These are phyloP conservation scores for Phoeniculus purpureus DNA, from an alignment of 2,797 vertebrate species.

Conservation along the genomic window DNA sequence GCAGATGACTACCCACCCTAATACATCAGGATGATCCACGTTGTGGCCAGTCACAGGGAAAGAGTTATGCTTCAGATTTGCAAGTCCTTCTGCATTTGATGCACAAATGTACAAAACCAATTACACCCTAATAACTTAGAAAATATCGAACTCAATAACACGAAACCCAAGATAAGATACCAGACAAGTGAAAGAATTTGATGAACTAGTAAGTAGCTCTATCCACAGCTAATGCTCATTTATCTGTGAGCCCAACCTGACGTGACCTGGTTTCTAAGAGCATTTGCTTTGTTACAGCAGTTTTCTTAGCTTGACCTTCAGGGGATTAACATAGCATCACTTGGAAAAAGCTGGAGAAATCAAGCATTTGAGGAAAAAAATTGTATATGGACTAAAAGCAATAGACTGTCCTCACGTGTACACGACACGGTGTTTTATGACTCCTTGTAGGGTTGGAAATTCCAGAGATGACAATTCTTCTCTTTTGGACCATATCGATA, in stretches of 20 bases:
- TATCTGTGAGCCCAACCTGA: background rate
- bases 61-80: background rate
- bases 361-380: background rate
- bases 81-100: background rate
- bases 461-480: background rate
- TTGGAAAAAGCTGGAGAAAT: background rate
- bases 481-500: background rate
- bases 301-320: slow-evolving; percentile 18
- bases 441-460: background rate
- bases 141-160: background rate
- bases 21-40: slow-evolving; percentile 12
- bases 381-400: background rate
- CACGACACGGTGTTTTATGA: background rate
- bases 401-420: background rate
- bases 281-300: background rate
- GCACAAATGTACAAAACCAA: slow-evolving; percentile 40
- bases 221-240: background rate
- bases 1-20: slow-evolving; percentile 13
- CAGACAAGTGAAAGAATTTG: background rate
- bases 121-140: slow-evolving; percentile 13
- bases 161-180: background rate
- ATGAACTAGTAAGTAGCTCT: background rate
- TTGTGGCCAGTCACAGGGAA: background rate
- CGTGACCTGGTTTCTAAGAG: background rate
- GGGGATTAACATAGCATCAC: background rate